Base-by-base conservation (phyloP, 2,888 invertebrate genomes). In the Plebejus anna region DNA sequence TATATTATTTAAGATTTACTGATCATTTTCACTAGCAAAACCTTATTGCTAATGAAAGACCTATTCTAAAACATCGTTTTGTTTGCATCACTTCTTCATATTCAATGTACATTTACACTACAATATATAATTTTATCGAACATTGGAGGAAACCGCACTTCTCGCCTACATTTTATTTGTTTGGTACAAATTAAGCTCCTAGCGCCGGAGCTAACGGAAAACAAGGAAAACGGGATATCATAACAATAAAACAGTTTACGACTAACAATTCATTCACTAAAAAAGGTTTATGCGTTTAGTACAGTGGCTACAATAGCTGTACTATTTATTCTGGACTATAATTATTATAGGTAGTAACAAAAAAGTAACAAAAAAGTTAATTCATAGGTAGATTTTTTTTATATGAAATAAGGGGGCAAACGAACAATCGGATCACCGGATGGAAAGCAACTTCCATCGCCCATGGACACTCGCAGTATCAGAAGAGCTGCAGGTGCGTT, bases 191-290 rank as follows among this genome's bases (percentile, higher is more conserved):
- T 66, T 66, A 66, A 66, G 66, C 32, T 36, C 22, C 61, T 11
- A 59, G 22, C 66, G 16, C 11, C 11, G 6, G 32, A 32, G 32
- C 32, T 66, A 66, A 32, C 66, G 66, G 32, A 36, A 66, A 66
- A 66, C 66, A 66, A 61, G 66, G 66, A 66, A 66, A 66, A 66
- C 16, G 66, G 66, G 66, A 66, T 66, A 66, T 66, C 32, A 66
- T 66, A 66, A 66, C 66, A 36, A 66, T 66, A 66, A 66, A 66
- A 66, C 32, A 66, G 66, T 66, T 66, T 36, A 66, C 36, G 66
- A 66, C 66, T 32, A 32, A 66, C 66, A 66, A 66, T 66, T 66
- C 66, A 66, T 66, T 66, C 32, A 13, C 13, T 13, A 66, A 66
- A 66, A 66, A 66, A 32, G 32, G 66, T 66, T 66, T 66, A 66